Percentiles rank a stretch among this genome's conserved stretches.
These are phyloP conservation scores for Mormyrus hasselquistii DNA, from an alignment of 2,797 vertebrate genomes.

Conservation along the genomic window DNA sequence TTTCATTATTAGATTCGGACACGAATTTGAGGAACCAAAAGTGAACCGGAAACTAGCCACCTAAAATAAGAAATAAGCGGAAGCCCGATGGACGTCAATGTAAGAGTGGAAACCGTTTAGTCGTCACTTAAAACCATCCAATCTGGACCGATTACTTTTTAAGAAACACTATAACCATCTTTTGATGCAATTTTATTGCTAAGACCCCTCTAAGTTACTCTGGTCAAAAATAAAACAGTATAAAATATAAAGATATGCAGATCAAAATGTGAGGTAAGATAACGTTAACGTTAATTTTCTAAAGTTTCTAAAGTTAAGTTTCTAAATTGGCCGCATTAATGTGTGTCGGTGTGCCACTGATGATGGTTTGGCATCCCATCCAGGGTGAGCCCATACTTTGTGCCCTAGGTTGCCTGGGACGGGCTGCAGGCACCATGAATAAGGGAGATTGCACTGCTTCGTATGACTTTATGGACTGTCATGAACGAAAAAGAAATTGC, in stretches of 20 bases:
- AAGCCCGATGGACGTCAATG: neutral
- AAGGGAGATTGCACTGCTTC: neutral
- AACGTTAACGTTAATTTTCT: neutral
- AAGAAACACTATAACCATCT: neutral
- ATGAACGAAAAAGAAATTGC: neutral
- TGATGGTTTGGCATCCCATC: neutral
- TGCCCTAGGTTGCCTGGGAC: neutral
- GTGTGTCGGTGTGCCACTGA: neutral
- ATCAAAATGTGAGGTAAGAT: neutral
- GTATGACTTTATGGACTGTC: neutral
- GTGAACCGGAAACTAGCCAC: neutral
- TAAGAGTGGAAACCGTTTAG: neutral
- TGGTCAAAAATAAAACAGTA: neutral
- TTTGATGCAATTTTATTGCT: neutral
- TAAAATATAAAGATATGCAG: neutral
- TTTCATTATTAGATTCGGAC: neutral
- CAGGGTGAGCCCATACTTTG: neutral
- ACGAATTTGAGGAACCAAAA: constrained; percentile 15
- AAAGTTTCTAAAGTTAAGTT: too few relatives aligned
- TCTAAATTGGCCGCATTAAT: neutral
- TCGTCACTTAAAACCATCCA: neutral
- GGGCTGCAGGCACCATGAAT: neutral
- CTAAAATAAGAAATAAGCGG: neutral
- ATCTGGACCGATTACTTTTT: neutral
- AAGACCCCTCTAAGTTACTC: neutral